These are phyloP conservation scores for Bombus balteatus DNA, from an alignment of 1,140 invertebrate species.

Conservation along the genomic window DNA sequence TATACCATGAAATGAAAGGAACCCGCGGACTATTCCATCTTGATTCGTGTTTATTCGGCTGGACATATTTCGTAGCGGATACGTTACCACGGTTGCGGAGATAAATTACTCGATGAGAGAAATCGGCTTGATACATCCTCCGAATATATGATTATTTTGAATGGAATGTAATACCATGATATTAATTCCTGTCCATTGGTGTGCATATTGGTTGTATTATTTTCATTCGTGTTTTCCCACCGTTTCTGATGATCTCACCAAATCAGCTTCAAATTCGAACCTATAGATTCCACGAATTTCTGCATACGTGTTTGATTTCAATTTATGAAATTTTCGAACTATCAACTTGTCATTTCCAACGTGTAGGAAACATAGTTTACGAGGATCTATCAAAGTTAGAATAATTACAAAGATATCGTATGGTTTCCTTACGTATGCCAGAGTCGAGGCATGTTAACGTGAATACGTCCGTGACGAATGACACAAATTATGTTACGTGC, in stretches of 20 bases:
- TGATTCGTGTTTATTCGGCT: neutral
- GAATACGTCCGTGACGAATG: neutral
- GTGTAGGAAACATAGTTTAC: neutral
- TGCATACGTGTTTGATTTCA: neutral
- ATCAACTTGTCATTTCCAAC: neutral
- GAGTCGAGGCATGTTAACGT: neutral
- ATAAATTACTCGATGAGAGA: too few species aligned
- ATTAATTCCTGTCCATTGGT: conserved; percentile 13
- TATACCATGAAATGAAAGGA: neutral
- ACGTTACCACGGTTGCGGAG: too few species aligned
- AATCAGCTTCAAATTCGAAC: neutral
- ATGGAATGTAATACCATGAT: conserved; percentile 10
- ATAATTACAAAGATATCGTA: neutral
- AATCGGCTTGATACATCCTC: neutral
- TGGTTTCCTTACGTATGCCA: neutral
- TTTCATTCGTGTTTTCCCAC: neutral
- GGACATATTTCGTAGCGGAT: neutral
- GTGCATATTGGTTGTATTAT: neutral
- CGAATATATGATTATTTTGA: neutral
- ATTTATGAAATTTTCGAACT: neutral
- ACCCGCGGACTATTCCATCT: neutral
- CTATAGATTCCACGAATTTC: too few species aligned
- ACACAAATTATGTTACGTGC: neutral
- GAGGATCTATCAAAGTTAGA: neutral
- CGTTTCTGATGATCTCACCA: neutral